phyloP scores from a whole-genome alignment of 2,888 invertebrate species.

The Drosophila mimetica region DNA sequence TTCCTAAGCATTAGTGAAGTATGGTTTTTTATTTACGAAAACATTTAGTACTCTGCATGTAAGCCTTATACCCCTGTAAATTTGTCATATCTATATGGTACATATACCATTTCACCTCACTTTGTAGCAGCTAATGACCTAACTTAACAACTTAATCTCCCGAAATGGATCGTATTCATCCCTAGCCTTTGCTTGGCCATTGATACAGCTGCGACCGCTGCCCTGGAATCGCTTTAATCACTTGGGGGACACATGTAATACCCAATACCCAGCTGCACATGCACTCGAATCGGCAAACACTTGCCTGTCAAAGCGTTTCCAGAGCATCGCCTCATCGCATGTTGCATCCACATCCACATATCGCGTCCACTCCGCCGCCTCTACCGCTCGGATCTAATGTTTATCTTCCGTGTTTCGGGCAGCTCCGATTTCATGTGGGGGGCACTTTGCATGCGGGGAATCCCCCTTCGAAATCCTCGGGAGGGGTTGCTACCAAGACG shows the following conservation, averaged over 20 bases:
- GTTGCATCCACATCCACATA: too few relatives aligned
- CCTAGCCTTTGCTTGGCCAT: background rate
- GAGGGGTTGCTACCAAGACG: constrained; percentile 34
- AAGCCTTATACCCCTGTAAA: too few relatives aligned
- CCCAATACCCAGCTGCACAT: constrained; percentile 18
- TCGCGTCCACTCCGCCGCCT: background rate
- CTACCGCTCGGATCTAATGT: constrained; percentile 52
- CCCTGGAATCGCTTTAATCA: background rate
- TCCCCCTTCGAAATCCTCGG: background rate
- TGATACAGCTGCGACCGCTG: constrained; percentile 2
- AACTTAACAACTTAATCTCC: background rate
- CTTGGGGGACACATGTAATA: background rate
- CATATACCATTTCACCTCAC: background rate
- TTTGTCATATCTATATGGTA: too few relatives aligned
- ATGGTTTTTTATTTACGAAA: too few relatives aligned
- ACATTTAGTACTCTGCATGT: too few relatives aligned
- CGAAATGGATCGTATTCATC: background rate
- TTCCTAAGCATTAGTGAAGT: too few relatives aligned
- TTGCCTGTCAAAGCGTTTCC: constrained; percentile 51
- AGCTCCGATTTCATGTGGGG: constrained; percentile 49
- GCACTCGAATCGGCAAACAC: constrained; percentile 23
- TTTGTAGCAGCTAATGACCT: background rate
- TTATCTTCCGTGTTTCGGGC: constrained; percentile 69
- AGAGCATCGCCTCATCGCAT: constrained; percentile 52
- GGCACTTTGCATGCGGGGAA: constrained; percentile 33